These are phyloP conservation scores for Ambastaia sidthimunki DNA, from an alignment of 2,797 vertebrate species.

Conservation along the genomic window DNA sequence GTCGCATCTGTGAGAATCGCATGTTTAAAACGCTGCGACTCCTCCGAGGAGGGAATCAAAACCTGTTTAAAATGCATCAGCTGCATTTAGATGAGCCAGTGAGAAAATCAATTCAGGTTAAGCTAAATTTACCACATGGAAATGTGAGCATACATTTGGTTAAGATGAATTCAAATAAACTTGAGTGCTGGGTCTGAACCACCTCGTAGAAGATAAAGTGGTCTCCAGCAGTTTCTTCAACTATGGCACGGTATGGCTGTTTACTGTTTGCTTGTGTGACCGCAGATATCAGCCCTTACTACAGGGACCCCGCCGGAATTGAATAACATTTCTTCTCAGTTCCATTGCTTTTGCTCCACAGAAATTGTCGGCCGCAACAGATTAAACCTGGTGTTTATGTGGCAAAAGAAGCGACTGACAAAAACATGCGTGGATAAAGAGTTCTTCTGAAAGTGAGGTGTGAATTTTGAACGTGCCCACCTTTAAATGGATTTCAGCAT, in stretches of 20 bases:
- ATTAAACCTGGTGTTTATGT: conserved; percentile 67
- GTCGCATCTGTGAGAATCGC: conserved; percentile 17
- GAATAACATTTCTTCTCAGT: conserved; percentile 75
- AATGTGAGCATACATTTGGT: background rate
- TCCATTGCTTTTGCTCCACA: conserved; percentile 68
- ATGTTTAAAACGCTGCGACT: background rate
- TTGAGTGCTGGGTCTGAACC: background rate
- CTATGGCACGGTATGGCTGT: conserved; percentile 61
- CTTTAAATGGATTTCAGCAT: conserved; percentile 72
- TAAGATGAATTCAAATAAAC: conserved; percentile 33
- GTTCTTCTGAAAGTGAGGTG: conserved; percentile 57
- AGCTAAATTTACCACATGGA: conserved; percentile 42
- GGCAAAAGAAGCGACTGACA: conserved; percentile 67
- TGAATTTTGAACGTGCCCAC: conserved; percentile 68
- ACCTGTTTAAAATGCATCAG: conserved; percentile 25
- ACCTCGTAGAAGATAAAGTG: conserved; percentile 31
- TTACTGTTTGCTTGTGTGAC: conserved; percentile 63
- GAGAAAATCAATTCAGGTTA: conserved; percentile 33
- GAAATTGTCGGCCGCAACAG: conserved; percentile 71
- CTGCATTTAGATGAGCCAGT: conserved; percentile 41
- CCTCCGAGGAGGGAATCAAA: conserved; percentile 25
- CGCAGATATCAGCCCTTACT: conserved; percentile 68
- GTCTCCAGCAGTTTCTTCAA: conserved; percentile 34
- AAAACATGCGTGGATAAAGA: conserved; percentile 71
- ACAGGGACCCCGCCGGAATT: conserved; percentile 69